A percentile compares a stretch with the other conserved stretches of the same genome.
These are phyloP conservation scores for Molossus alvarezi DNA, from an alignment of 2,797 vertebrate species.

Conservation along the genomic window DNA sequence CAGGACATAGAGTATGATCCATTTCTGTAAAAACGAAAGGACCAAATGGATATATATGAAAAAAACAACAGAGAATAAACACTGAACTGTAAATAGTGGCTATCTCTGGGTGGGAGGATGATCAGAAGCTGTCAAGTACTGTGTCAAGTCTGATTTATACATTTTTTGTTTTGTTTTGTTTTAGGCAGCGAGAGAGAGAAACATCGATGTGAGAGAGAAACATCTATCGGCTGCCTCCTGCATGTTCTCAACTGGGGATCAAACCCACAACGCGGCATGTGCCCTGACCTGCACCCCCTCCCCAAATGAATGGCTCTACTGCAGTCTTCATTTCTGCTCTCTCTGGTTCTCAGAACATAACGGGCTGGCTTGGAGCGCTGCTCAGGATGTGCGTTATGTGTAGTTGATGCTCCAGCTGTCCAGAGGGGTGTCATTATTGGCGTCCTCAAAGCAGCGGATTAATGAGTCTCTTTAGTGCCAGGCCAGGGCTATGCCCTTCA, in stretches of 20 bases:
- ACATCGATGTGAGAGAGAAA: too few relatives aligned
- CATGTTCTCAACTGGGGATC: too few relatives aligned
- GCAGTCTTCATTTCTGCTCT: neutral
- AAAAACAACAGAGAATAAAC: neutral
- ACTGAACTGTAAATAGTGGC: neutral
- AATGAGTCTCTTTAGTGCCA: neutral
- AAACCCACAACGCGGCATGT: too few relatives aligned
- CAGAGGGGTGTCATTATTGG: neutral
- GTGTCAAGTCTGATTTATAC: neutral
- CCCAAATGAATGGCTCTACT: neutral
- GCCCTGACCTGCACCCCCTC: neutral
- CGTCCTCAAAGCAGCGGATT: neutral
- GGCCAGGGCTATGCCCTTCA: neutral
- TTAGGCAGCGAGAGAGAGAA: too few relatives aligned
- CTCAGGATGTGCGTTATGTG: rapidly evolving
- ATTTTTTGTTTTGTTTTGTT: too few relatives aligned
- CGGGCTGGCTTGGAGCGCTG: neutral
- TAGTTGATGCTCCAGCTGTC: neutral
- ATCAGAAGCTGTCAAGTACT: neutral
- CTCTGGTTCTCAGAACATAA: neutral
- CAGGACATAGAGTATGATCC: neutral
- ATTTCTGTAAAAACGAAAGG: conserved; percentile 40
- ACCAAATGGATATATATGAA: neutral
- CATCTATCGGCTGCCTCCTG: too few relatives aligned
- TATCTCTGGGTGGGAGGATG: neutral